phyloP scores from a whole-genome alignment of 2,888 invertebrate species.

The Cremastobaeus sp. region DNA sequence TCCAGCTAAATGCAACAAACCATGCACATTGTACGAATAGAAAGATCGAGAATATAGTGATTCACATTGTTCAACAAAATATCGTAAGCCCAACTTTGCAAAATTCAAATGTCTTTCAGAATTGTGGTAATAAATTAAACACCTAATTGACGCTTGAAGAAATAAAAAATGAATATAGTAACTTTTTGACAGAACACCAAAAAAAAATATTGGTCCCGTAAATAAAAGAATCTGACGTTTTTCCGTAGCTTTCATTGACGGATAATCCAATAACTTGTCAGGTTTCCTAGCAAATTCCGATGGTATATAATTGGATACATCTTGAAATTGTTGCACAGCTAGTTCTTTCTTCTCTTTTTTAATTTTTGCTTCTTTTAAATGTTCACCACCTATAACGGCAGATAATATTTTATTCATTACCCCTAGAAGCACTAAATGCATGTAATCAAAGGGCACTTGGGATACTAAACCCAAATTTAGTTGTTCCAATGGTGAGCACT shows the following conservation, averaged over 20 bases:
- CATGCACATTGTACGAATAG: background rate
- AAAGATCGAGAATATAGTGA: constrained; percentile 15
- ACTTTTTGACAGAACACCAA: background rate
- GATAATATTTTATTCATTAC: constrained; percentile 12
- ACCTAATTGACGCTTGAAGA: constrained; percentile 15
- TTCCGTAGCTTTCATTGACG: constrained; percentile 18
- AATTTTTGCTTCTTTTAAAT: background rate
- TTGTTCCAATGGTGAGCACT: constrained; percentile 1
- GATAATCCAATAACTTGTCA: background rate
- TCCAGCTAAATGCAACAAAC: constrained; percentile 12
- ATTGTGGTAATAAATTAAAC: constrained; percentile 3
- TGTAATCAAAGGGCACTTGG: constrained; percentile 17
- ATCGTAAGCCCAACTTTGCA: background rate
- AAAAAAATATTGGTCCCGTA: background rate
- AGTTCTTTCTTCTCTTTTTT: background rate
- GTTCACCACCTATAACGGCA: background rate
- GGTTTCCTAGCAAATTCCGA: constrained; percentile 15
- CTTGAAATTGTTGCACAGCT: background rate
- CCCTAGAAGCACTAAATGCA: constrained; percentile 3
- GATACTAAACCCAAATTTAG: background rate
- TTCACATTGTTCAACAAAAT: constrained; percentile 10
- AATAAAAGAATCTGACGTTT: constrained; percentile 12
- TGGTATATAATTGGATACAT: constrained; percentile 2
- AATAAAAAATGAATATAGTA: constrained; percentile 4
- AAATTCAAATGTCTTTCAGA: constrained; percentile 5